Evolutionary conservation across 1,140 invertebrate species (phyloP).

Genomic region (Drosophila melanica): DNA sequence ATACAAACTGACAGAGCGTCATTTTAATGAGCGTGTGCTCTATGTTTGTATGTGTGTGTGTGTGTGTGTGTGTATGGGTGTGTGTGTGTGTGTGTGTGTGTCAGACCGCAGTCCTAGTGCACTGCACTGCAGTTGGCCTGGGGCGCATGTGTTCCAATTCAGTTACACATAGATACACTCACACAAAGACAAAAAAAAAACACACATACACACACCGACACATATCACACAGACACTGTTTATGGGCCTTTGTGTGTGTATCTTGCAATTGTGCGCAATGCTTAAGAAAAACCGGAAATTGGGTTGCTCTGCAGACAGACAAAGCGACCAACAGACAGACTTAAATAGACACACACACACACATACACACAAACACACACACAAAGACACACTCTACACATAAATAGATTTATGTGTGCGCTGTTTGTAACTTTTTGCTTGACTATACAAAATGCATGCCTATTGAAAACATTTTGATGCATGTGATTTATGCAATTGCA

Average conservation of each 20-base stretch:
- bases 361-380: constrained; percentile 40
- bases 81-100: constrained; percentile 38
- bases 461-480: constrained; percentile 81
- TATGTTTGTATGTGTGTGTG: constrained; percentile 15
- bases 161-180: constrained; percentile 53
- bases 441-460: constrained; percentile 45
- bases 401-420: constrained; percentile 71
- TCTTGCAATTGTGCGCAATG: constrained; percentile 72
- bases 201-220: constrained; percentile 26
- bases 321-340: constrained; percentile 48
- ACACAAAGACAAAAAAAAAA: constrained; percentile 39
- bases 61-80: constrained; percentile 9
- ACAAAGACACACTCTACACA: constrained; percentile 9
- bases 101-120: constrained; percentile 59
- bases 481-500: constrained; percentile 76
- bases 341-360: constrained; percentile 52
- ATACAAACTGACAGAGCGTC: constrained; percentile 34
- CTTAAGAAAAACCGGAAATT: constrained; percentile 82
- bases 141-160: constrained; percentile 78
- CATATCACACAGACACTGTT: constrained; percentile 30
- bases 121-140: constrained; percentile 75
- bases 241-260: constrained; percentile 43
- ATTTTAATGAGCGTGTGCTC: constrained; percentile 74
- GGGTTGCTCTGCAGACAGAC: constrained; percentile 77
- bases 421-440: constrained; percentile 62